Evolutionary conservation across 2,113 vertebrate genomes (phyloP), one percentile per base, ranked within the genome.

Genomic region (Nesospiza acunhae): DNA sequence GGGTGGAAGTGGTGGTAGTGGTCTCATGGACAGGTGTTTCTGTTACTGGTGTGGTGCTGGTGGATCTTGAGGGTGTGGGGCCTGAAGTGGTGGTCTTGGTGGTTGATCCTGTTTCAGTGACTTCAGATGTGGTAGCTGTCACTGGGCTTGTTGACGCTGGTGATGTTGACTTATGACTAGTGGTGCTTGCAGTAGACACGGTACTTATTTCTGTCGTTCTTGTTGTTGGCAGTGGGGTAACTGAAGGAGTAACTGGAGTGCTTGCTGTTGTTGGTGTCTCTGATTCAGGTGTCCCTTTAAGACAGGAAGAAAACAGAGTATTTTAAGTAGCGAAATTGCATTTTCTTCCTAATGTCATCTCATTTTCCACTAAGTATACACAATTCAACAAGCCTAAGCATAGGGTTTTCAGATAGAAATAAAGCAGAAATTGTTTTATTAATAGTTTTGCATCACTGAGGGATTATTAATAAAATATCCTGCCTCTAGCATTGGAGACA

Each of bases 241-340:
- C 0, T 67, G 84, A 82, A 85, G 87, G 41, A 52, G 44, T 64
- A 85, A 77, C 20, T 74, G 50, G 11, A 56, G 41, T n/a, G n/a
- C 14, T 72, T 1, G 9, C 28, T 23, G 55, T 9, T 50, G 49
- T 31, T 0, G n/a, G 0, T 6, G 2, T 22, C 77, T 1, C 28
- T 41, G 15, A 0, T 52, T 4, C 6, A 27, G 31, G 1, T 26
- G 69, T 59, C 7, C 5, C 81, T 60, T 64, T 79, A 75, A 89
- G 22, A 89, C 15, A 79, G 10, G 9, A 13, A 83, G 31, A 83
- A 86, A 87, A 76, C 6, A 68, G 3, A 59, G 7, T 58, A 62
- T 62, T 56, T 66, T 78, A 70, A 62, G 20, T 13, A 47, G 8
- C 2, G 16, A 66, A 53, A 70, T 35, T 5, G 4, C 11, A 41